phyloP scores from a whole-genome alignment of 1,140 invertebrate genomes.

The Formica exsecta region DNA sequence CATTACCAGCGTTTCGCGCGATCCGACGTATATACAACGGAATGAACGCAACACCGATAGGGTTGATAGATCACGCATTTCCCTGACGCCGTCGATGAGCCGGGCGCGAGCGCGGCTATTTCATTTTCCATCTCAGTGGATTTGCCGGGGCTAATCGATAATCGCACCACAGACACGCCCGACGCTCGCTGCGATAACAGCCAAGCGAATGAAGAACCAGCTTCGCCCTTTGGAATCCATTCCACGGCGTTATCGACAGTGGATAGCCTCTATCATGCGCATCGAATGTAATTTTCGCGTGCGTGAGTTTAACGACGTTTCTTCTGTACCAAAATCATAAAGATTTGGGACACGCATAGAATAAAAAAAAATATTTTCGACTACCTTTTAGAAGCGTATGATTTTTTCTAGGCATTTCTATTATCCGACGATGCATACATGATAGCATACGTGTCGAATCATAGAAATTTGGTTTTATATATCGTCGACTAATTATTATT shows the following conservation, averaged over 20 bases:
- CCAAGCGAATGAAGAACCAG: constrained; percentile 47
- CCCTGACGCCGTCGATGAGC: constrained; percentile 66
- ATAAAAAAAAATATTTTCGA: no score
- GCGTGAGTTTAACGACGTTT: no score
- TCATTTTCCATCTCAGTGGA: constrained; percentile 74
- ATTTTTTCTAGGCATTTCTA: neutral
- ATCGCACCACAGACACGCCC: constrained; percentile 72
- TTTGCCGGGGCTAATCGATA: constrained; percentile 73
- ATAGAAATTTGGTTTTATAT: no score
- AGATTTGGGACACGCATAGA: no score
- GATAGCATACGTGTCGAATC: no score
- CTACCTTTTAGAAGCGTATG: neutral
- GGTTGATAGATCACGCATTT: constrained; percentile 60
- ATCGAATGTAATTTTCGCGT: constrained; percentile 8
- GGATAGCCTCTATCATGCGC: constrained; percentile 44
- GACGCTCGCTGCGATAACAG: constrained; percentile 70
- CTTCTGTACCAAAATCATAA: no score
- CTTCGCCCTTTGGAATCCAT: constrained; percentile 28
- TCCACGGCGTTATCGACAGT: constrained; percentile 69
- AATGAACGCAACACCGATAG: constrained; percentile 56
- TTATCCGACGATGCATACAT: neutral
- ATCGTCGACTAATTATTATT: neutral
- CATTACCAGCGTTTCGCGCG: constrained; percentile 12
- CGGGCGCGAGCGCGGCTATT: constrained; percentile 66
- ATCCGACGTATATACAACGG: neutral